phyloP scores from a whole-genome alignment of 1,140 invertebrate genomes.

The Phymorhynchus buccinoides region DNA sequence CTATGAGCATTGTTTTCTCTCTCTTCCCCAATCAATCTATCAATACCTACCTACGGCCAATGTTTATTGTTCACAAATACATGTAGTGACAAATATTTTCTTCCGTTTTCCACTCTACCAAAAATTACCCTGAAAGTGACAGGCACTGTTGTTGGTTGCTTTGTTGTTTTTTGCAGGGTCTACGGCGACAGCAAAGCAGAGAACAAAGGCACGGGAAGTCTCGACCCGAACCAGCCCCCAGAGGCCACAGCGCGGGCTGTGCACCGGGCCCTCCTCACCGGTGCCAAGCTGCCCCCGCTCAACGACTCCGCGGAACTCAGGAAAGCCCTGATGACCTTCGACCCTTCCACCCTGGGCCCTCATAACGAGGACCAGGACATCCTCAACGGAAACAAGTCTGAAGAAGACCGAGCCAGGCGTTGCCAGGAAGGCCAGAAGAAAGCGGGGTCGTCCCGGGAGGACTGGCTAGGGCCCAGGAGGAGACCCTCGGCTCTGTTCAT shows the following conservation, averaged over 20 bases:
- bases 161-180: slow-evolving; percentile 12
- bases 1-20: too few species aligned
- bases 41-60: too few species aligned
- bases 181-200: neutral
- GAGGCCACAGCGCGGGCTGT: neutral
- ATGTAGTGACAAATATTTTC: neutral
- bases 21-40: too few species aligned
- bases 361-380: neutral
- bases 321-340: neutral
- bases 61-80: too few species aligned
- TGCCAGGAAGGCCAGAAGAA: neutral
- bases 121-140: neutral
- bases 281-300: slow-evolving; percentile 10
- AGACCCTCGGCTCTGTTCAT: neutral
- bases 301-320: neutral
- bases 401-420: neutral
- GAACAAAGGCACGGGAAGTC: neutral
- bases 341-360: neutral
- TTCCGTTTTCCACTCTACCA: neutral
- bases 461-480: neutral
- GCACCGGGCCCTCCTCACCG: neutral
- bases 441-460: neutral
- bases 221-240: neutral
- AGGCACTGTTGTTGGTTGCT: neutral
- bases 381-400: neutral